Evolutionary conservation across 2,113 vertebrate genomes (phyloP).

Genomic region (Gadus chalcogrammus): DNA sequence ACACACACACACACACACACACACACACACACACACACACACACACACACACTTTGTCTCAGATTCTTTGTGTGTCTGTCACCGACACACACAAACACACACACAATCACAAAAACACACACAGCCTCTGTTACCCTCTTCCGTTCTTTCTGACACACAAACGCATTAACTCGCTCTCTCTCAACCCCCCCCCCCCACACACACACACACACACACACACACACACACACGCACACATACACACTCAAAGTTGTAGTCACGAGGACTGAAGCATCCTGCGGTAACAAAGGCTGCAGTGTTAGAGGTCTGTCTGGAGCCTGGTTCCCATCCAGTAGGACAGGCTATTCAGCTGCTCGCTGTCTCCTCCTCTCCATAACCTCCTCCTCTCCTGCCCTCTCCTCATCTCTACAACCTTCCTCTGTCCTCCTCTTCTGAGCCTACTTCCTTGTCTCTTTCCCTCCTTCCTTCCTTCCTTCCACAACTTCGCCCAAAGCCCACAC

Average conservation of each 20-base stretch:
- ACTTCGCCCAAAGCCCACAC: too few species aligned
- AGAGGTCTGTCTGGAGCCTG: not conserved
- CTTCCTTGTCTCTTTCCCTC: conserved; percentile 4
- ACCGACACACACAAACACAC: not conserved
- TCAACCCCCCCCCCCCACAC: too few species aligned
- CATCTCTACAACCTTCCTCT: too few species aligned
- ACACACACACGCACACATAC: too few species aligned
- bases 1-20: too few species aligned
- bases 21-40: too few species aligned
- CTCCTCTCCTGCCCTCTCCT: too few species aligned
- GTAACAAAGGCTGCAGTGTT: not conserved
- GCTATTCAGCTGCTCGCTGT: not conserved
- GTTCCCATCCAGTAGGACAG: not conserved
- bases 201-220: too few species aligned
- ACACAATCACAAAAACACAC: not conserved
- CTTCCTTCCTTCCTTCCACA: too few species aligned
- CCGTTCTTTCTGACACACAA: not conserved
- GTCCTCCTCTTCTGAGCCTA: conserved; percentile 10
- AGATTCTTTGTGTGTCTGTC: not conserved
- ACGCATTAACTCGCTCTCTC: not conserved
- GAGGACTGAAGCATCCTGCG: not conserved
- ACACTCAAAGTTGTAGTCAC: too few species aligned
- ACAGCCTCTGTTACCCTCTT: too few species aligned
- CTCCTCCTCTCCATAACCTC: conserved; percentile 7
- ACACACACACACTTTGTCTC: not conserved